Conservation (phyloP, 2,113 vertebrate species). For the Gallinago jamesoni region DNA sequence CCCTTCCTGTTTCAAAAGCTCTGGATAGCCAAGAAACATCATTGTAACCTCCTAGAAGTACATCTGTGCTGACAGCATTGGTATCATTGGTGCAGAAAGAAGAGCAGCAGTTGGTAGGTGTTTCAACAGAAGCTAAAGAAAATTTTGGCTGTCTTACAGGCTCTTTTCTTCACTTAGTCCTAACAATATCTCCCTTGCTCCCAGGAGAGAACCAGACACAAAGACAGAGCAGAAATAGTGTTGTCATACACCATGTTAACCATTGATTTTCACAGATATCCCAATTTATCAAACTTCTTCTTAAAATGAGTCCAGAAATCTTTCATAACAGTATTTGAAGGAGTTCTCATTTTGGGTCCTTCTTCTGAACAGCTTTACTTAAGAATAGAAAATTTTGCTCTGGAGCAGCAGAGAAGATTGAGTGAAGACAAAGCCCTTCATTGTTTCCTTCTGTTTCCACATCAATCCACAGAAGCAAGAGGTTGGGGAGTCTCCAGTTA, state of each 20-base stretch:
- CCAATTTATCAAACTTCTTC: not conserved
- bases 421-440: not conserved
- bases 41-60: not conserved
- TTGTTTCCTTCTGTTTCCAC: not conserved
- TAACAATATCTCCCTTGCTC: not conserved
- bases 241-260: not conserved
- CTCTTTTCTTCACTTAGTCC: not conserved
- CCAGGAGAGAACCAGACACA: not conserved
- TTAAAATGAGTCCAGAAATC: not conserved
- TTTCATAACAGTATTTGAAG: not conserved
- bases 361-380: not conserved
- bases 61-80: not conserved
- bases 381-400: not conserved
- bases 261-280: not conserved
- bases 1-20: not conserved
- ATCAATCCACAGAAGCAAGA: not conserved
- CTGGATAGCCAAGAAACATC: not conserved
- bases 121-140: not conserved
- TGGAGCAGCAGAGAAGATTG: not conserved
- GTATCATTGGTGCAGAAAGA: not conserved
- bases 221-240: not conserved
- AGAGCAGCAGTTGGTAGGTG: not conserved
- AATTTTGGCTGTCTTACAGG: not conserved
- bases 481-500: not conserved
- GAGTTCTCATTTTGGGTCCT: not conserved